A percentile compares a stretch with the other conserved stretches of the same genome.
Conservation (phyloP, 2,888 invertebrate species). For the Sarcophaga variegata region DNA sequence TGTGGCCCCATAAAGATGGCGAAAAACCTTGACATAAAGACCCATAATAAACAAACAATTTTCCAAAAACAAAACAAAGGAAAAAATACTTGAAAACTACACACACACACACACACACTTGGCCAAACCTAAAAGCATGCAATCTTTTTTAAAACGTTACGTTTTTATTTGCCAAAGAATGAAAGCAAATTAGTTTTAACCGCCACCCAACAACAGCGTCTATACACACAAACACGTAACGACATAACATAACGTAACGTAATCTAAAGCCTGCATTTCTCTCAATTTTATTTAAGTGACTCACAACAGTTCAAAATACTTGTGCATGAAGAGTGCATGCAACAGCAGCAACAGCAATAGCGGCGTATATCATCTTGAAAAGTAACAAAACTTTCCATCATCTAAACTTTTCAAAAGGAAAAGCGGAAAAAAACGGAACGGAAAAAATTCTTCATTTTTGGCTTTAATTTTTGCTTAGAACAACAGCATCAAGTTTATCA, state of each 20-base stretch:
- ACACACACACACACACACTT: neutral
- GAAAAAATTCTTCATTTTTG: constrained; percentile 6
- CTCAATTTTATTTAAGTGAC: neutral
- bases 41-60: constrained; percentile 27
- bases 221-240: no score
- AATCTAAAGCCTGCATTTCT: neutral
- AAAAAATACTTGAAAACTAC: neutral
- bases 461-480: constrained; percentile 24
- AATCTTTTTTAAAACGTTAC: no score
- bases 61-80: neutral
- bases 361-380: constrained; percentile 6
- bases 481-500: constrained; percentile 38
- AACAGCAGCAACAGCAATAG: neutral
- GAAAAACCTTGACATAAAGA: constrained; percentile 56
- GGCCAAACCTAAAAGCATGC: neutral
- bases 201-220: no score
- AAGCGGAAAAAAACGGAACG: neutral
- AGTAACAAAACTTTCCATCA: constrained; percentile 34
- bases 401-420: neutral
- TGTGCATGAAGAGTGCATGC: neutral
- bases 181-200: no score
- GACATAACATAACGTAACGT: no score
- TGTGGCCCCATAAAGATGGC: constrained; percentile 19
- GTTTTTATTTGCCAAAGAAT: no score
- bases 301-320: neutral